Base-by-base conservation (phyloP, 2,113 vertebrate species). In the Synodontis membranacea region DNA sequence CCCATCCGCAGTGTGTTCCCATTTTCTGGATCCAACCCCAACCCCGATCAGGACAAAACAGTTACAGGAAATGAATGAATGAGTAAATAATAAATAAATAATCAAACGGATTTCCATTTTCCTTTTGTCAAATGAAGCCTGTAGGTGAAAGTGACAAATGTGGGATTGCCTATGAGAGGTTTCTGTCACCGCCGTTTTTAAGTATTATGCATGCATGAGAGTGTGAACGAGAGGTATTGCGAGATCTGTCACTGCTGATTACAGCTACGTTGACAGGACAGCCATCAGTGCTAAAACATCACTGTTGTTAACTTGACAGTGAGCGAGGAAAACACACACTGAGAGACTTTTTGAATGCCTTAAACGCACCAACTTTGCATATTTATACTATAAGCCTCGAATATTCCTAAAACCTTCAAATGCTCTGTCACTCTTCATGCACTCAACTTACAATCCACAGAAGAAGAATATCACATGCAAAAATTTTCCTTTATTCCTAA, bases 201-300 rank as follows among this genome's bases (percentile, higher is more conserved):
- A 52, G 84, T 86, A 80, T 64, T 84, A 84, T 82, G 86, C 62
- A 72, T 79, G 84, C 44, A 28, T 46, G 83, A 76, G 70, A 44
- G n/a, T 68, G 68, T 76, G 68, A 52, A 56, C 28, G n/a, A 79
- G 75, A 86, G 39, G 50, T 70, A 79, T 62, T 66, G 84, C 50
- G 72, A 78, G 58, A 46, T 85, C 84, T 66, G 83, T 84, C 70
- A 62, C 83, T 23, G 70, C 54, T 84, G 84, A 85, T 85, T 85
- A 78, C 42, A 52, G 42, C n/a, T 42, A 37, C 8, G 11, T 34
- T 85, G 74, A 85, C 44, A 60, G 58, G 52, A 39, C 72, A 66
- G 52, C 54, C 25, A 58, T 60, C 54, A 42, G 54, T 42, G 52
- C 10, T 28, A 60, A 81, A 80, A 80, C 28, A 79, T 79, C 28